These are phyloP conservation scores for Myotis pilosus DNA, from an alignment of 2,797 vertebrate genomes.

Conservation along the genomic window DNA sequence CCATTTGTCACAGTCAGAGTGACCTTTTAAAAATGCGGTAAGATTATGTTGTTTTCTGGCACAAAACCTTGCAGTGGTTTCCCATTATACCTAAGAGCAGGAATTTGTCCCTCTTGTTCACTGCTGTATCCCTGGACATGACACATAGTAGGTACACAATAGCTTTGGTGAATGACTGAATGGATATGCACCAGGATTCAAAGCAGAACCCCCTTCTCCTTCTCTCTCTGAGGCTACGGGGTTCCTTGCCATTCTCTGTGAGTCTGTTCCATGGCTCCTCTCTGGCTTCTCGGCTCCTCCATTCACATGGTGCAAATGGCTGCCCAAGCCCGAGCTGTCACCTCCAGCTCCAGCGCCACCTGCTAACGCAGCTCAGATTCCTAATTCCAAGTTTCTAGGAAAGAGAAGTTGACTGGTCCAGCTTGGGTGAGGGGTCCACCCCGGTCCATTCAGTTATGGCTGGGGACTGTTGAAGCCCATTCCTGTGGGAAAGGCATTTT, in stretches of 20 bases:
- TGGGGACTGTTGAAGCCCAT: background rate
- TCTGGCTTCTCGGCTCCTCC: background rate
- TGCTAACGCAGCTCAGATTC: background rate
- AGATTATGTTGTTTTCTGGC: background rate
- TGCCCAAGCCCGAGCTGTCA: background rate
- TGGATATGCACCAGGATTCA: background rate
- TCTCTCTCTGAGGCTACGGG: background rate
- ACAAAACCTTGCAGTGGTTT: background rate
- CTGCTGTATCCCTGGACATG: background rate
- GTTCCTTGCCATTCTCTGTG: background rate
- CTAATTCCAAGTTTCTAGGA: background rate
- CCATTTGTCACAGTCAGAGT: background rate
- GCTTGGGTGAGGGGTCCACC: background rate
- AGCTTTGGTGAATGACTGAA: background rate
- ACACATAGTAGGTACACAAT: background rate
- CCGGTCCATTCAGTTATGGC: background rate
- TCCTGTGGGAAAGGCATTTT: background rate
- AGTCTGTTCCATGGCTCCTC: background rate
- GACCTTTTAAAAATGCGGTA: background rate
- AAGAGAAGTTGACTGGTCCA: background rate
- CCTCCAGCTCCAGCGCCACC: background rate
- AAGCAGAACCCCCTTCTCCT: background rate
- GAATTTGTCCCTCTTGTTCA: background rate
- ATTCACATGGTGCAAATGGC: background rate
- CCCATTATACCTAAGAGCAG: background rate